phyloP scores from a whole-genome alignment of 2,797 vertebrate species.

The Acestrorhynchus altus region DNA sequence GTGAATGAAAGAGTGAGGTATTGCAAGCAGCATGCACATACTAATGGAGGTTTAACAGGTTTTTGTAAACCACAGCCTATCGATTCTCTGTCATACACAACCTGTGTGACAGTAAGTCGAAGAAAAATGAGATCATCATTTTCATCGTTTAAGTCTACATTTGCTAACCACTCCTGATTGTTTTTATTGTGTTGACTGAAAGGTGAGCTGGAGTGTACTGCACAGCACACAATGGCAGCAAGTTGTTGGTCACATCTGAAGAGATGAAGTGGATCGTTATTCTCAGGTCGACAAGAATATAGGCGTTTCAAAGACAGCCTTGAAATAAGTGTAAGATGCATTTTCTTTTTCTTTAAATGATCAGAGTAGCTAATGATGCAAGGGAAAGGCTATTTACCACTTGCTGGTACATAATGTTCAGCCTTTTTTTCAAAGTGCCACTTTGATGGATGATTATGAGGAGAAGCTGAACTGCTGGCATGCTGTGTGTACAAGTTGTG shows the following conservation, averaged over 20 bases:
- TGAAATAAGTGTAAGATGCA: background rate
- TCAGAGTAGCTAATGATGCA: background rate
- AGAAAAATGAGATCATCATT: background rate
- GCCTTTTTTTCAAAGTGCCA: background rate
- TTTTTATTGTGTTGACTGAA: slow-evolving; percentile 15
- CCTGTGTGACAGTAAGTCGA: background rate
- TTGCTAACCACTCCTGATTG: background rate
- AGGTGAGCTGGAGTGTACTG: background rate
- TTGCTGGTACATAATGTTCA: background rate
- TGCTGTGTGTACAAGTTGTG: slow-evolving; percentile 12
- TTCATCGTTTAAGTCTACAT: background rate
- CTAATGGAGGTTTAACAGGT: slow-evolving; percentile 10
- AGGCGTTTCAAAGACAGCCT: background rate
- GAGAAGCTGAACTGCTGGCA: slow-evolving; percentile 13
- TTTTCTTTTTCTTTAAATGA: background rate
- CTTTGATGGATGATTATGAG: slow-evolving; percentile 32
- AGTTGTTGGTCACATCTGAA: slow-evolving; percentile 8
- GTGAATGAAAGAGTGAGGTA: slow-evolving; percentile 6
- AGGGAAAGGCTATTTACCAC: background rate
- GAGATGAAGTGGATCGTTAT: slow-evolving; percentile 13
- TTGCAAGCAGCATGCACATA: background rate
- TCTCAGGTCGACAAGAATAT: background rate
- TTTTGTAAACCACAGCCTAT: background rate
- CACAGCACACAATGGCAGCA: background rate
- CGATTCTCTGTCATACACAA: background rate